These are phyloP conservation scores for Stenopsyche tienmushanensis DNA, from an alignment of 1,140 invertebrate species.

Conservation along the genomic window DNA sequence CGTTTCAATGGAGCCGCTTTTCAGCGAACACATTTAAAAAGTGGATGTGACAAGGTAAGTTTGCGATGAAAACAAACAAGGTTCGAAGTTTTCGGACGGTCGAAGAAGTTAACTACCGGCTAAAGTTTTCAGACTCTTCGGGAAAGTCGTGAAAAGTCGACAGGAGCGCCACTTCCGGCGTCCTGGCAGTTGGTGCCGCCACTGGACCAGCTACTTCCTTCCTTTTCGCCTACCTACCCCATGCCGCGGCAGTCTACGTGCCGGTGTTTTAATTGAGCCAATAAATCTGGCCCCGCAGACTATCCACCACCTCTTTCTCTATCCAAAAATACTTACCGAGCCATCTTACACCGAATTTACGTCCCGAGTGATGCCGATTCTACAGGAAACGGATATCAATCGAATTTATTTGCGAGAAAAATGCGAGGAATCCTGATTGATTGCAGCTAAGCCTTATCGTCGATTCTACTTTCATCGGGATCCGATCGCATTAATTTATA, in stretches of 20 bases:
- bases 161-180: slow-evolving; percentile 1
- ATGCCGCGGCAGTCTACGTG: slow-evolving; percentile 14
- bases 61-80: slow-evolving; percentile 3
- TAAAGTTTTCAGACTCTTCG: slow-evolving; percentile 18
- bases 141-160: not conserved
- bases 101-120: slow-evolving; percentile 7
- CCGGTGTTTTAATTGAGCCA: slow-evolving; percentile 32
- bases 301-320: not conserved
- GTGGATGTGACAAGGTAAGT: too few relatives aligned
- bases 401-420: not conserved
- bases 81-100: not conserved
- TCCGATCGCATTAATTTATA: too few relatives aligned
- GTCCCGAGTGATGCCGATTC: slow-evolving; percentile 12
- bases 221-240: not conserved
- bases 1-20: too few relatives aligned
- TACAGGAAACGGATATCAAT: not conserved
- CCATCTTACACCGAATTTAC: slow-evolving; percentile 12
- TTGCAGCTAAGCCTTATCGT: too few relatives aligned
- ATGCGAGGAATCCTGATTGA: not conserved
- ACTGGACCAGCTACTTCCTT: not conserved
- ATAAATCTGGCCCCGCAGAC: slow-evolving; percentile 27
- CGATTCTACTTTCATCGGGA: too few relatives aligned
- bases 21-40: too few relatives aligned
- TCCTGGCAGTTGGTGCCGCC: not conserved
- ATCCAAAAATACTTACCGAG: not conserved